Conservation (phyloP, 2,888 invertebrate species). For the Drosophila pegasa region DNA sequence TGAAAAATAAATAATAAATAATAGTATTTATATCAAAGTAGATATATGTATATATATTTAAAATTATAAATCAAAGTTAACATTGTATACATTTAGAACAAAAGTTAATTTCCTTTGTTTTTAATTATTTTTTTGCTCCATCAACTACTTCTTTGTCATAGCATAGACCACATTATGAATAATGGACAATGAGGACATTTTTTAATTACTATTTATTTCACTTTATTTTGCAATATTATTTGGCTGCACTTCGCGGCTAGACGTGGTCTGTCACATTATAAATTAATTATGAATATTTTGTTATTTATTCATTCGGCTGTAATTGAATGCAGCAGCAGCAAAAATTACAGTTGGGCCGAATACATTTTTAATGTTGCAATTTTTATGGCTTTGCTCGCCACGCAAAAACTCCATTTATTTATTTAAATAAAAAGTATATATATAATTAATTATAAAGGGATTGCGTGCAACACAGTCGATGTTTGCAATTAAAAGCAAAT, state of each 20-base stretch:
- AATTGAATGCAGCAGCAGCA: slow-evolving; percentile 21
- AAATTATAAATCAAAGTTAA: too few species aligned
- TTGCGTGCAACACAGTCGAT: not conserved
- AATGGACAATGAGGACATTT: slow-evolving; percentile 1
- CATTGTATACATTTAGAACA: too few species aligned
- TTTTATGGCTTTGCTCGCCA: not conserved
- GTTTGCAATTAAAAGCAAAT: slow-evolving; percentile 7
- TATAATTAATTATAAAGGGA: slow-evolving; percentile 29
- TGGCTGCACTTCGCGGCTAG: slow-evolving; percentile 13
- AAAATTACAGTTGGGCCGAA: slow-evolving; percentile 21
- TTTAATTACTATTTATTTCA: slow-evolving; percentile 36
- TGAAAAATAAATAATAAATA: too few species aligned
- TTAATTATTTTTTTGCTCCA: not conserved
- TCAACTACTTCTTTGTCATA: not conserved
- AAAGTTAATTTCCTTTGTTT: too few species aligned
- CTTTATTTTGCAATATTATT: not conserved
- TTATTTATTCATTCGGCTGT: slow-evolving; percentile 22
- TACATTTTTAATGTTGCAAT: slow-evolving; percentile 16
- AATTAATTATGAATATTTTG: slow-evolving; percentile 37
- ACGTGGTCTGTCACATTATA: slow-evolving; percentile 35
- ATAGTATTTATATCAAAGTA: too few species aligned
- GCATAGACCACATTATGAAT: slow-evolving; percentile 4
- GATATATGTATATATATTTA: too few species aligned
- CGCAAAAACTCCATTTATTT: slow-evolving; percentile 6
- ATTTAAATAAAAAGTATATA: not conserved